Percentiles rank a stretch among this genome's conserved stretches.
Conservation (phyloP, 2,888 invertebrate genomes). For the Papilio demoleus region DNA sequence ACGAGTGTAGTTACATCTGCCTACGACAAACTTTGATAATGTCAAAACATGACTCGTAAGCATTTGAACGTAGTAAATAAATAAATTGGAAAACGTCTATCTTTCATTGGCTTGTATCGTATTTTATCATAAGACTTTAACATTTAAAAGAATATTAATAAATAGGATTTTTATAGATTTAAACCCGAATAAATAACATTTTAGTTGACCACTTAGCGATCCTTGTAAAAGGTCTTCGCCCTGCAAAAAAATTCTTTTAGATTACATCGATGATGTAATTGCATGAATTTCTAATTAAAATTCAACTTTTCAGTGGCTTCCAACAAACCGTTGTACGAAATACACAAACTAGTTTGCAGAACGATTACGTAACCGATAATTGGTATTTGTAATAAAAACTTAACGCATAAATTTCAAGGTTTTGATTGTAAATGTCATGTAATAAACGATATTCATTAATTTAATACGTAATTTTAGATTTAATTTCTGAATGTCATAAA, state of each 20-base stretch:
- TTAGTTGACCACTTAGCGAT: not conserved
- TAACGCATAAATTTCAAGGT: not conserved
- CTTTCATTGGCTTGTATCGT: not conserved
- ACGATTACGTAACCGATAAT: constrained; percentile 8
- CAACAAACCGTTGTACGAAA: not conserved
- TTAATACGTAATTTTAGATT: not conserved
- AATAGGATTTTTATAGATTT: no score
- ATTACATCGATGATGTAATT: constrained; percentile 15
- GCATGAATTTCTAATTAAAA: constrained; percentile 8
- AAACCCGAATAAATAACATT: no score
- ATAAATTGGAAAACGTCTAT: not conserved
- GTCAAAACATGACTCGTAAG: not conserved
- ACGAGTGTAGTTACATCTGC: constrained; percentile 2
- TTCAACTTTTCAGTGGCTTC: constrained; percentile 10
- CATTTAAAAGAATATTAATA: no score
- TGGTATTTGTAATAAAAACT: constrained; percentile 2
- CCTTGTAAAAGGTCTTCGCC: not conserved
- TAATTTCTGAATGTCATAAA: constrained; percentile 32
- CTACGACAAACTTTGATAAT: not conserved
- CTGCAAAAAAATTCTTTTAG: not conserved
- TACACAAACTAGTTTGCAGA: not conserved
- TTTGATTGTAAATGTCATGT: not conserved
- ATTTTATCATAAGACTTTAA: no score
- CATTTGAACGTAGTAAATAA: not conserved
- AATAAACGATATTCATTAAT: not conserved